These are phyloP conservation scores for Drosophila stalkeri DNA, from an alignment of 2,888 invertebrate genomes.

Conservation along the genomic window DNA sequence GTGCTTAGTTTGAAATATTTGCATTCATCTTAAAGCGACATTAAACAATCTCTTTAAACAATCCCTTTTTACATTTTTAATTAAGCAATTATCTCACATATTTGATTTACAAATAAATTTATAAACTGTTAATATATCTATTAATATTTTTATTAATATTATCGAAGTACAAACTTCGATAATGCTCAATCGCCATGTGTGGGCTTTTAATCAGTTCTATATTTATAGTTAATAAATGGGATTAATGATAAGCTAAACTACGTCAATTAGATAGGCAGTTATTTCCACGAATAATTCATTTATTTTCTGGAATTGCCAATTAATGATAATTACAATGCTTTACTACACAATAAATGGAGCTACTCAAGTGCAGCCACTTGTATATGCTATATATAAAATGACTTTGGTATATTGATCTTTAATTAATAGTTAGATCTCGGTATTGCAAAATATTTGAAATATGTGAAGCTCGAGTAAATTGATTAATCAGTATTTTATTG, in stretches of 20 bases:
- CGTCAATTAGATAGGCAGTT: slow-evolving; percentile 17
- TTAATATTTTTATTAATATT: too few species aligned
- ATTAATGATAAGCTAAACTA: slow-evolving; percentile 9
- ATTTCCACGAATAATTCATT: neutral
- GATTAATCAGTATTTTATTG: slow-evolving; percentile 2
- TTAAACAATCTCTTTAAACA: too few species aligned
- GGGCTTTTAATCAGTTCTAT: slow-evolving; percentile 3
- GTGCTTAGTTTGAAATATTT: too few species aligned
- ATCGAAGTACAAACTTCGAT: neutral
- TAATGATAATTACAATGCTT: neutral
- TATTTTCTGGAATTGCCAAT: neutral
- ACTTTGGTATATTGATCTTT: neutral
- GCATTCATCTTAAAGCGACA: too few species aligned
- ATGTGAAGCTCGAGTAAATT: neutral
- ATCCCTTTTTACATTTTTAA: too few species aligned
- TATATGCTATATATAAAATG: neutral
- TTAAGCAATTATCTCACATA: too few species aligned
- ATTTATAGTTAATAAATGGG: neutral
- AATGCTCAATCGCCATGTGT: neutral
- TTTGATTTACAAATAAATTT: too few species aligned
- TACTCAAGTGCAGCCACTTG: neutral
- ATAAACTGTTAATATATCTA: too few species aligned
- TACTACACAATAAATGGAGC: neutral
- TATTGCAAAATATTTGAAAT: neutral
- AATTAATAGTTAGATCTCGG: neutral